Conservation (phyloP, 2,797 vertebrate species). For the Anableps anableps region DNA sequence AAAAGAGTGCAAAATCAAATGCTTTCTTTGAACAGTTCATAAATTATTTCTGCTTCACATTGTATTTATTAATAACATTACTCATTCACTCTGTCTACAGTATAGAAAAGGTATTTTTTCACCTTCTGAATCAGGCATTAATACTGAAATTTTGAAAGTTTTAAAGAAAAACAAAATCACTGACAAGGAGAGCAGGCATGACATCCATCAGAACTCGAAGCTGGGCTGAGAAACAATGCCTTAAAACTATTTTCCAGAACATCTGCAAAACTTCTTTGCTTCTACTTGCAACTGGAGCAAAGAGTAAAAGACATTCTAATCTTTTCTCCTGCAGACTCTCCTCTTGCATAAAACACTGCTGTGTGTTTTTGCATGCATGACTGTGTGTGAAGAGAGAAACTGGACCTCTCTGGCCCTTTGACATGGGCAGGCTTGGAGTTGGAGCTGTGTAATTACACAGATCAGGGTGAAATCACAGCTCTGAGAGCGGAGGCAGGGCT, state of each 20-base stretch:
- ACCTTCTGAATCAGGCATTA: background rate
- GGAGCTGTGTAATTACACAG: constrained; percentile 82
- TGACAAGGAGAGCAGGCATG: background rate
- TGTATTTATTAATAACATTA: background rate
- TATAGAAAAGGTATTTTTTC: background rate
- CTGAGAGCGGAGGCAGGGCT: constrained; percentile 70
- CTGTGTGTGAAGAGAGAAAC: constrained; percentile 41
- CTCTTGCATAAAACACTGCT: background rate
- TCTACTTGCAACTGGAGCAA: background rate
- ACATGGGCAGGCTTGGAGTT: constrained; percentile 59
- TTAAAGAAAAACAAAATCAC: background rate
- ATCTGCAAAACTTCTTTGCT: background rate
- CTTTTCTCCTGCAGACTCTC: background rate
- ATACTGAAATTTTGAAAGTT: background rate
- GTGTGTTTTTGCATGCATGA: constrained; percentile 3
- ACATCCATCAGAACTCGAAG: background rate
- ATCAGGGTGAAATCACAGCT: constrained; percentile 83
- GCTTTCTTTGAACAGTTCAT: background rate
- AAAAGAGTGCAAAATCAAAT: background rate
- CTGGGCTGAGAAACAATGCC: background rate
- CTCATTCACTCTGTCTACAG: background rate
- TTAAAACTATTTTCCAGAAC: background rate
- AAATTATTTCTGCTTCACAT: background rate
- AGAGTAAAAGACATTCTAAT: background rate
- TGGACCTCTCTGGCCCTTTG: constrained; percentile 60